phyloP scores from a whole-genome alignment of 1,140 invertebrate species.

The Drosophila navojoa region DNA sequence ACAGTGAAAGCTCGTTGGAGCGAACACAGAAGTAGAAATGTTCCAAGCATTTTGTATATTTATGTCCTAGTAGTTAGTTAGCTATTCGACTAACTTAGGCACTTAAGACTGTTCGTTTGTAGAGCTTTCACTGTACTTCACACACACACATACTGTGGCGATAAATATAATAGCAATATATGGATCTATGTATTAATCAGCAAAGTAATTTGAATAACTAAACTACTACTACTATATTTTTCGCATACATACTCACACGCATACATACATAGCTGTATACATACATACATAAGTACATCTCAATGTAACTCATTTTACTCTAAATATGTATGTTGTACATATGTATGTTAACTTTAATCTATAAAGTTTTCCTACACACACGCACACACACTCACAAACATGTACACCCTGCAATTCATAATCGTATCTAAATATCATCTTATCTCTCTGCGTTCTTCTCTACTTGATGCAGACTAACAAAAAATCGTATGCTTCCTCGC shows the following conservation, averaged over 20 bases:
- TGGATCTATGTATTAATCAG: too few species aligned
- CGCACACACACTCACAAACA: slow-evolving; percentile 4
- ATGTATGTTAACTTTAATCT: slow-evolving; percentile 1
- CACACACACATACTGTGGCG: not conserved
- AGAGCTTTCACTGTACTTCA: slow-evolving; percentile 15
- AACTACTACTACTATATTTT: too few species aligned
- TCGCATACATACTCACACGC: slow-evolving; percentile 1
- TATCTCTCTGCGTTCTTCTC: slow-evolving; percentile 62
- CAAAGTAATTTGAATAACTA: too few species aligned
- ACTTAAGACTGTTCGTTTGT: not conserved
- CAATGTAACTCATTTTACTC: slow-evolving; percentile 9
- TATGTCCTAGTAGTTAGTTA: too few species aligned
- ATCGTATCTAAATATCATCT: slow-evolving; percentile 55
- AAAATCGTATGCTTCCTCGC: slow-evolving; percentile 83
- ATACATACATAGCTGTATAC: slow-evolving; percentile 15
- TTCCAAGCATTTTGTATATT: too few species aligned
- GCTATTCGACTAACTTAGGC: too few species aligned
- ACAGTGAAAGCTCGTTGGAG: slow-evolving; percentile 1
- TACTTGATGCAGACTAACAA: slow-evolving; percentile 79
- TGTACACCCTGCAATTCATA: slow-evolving; percentile 33
- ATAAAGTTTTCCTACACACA: not conserved
- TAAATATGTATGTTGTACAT: slow-evolving; percentile 13
- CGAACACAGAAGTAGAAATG: not conserved
- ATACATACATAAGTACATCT: not conserved
- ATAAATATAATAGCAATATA: too few species aligned